Evolutionary conservation across 2,888 invertebrate genomes (phyloP).

Genomic region (Polylopha cassiicola): DNA sequence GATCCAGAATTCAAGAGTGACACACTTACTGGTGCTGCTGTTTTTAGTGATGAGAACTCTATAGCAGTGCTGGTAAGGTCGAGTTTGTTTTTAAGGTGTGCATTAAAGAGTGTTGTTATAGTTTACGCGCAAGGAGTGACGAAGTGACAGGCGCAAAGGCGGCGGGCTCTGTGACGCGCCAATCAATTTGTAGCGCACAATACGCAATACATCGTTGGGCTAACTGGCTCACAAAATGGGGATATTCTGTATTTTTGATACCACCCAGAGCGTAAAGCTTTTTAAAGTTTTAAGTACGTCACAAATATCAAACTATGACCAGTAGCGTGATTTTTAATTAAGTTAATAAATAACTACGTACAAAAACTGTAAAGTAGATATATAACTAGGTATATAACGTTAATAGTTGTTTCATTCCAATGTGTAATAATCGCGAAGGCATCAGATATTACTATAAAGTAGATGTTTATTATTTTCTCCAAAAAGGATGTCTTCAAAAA

Average conservation of each 20-base stretch:
- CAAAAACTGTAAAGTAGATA: too few relatives aligned
- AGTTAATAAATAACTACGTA: too few relatives aligned
- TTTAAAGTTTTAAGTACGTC: too few relatives aligned
- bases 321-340: too few relatives aligned
- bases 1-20: slow-evolving; percentile 13
- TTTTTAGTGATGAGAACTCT: background rate
- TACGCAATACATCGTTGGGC: slow-evolving; percentile 64
- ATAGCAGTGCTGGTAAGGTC: slow-evolving; percentile 2
- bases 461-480: too few relatives aligned
- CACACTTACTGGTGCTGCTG: slow-evolving; percentile 1
- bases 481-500: too few relatives aligned
- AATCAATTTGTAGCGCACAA: slow-evolving; percentile 73
- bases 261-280: too few relatives aligned
- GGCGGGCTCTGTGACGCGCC: slow-evolving; percentile 61
- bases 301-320: too few relatives aligned
- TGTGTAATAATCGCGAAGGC: too few relatives aligned
- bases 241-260: slow-evolving; percentile 52
- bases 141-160: slow-evolving; percentile 63
- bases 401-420: too few relatives aligned
- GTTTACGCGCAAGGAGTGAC: slow-evolving; percentile 58
- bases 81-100: slow-evolving; percentile 11
- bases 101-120: slow-evolving; percentile 30
- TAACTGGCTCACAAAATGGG: slow-evolving; percentile 53
- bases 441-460: too few relatives aligned
- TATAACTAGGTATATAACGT: too few relatives aligned